These are phyloP conservation scores for Sinonovacula constricta DNA, from an alignment of 1,140 invertebrate genomes.

Conservation along the genomic window DNA sequence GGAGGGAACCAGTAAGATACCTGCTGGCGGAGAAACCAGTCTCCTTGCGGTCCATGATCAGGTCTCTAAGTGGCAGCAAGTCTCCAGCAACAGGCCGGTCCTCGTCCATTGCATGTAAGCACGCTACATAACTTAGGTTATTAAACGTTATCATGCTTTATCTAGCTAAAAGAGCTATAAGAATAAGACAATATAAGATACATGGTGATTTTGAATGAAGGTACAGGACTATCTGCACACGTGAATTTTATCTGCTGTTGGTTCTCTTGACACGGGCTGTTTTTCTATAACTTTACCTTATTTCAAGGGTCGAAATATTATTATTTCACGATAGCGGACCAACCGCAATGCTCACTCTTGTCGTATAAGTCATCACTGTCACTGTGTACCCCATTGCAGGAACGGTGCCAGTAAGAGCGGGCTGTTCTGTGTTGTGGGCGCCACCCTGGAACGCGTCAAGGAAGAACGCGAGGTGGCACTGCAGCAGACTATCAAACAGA, in stretches of 20 bases:
- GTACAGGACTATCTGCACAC: no score
- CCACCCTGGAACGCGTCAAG: conserved; percentile 74
- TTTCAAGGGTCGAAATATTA: no score
- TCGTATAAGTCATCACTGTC: no score
- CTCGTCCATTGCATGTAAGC: conserved; percentile 64
- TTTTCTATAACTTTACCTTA: no score
- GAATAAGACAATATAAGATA: neutral
- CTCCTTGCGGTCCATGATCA: conserved; percentile 55
- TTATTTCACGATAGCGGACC: no score
- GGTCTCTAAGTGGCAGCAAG: conserved; percentile 57
- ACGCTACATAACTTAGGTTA: neutral
- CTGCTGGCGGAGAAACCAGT: conserved; percentile 20
- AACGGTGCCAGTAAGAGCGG: conserved; percentile 75
- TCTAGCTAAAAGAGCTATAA: neutral
- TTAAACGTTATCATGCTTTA: neutral
- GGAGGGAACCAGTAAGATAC: conserved; percentile 24
- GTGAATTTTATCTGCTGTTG: no score
- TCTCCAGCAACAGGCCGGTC: conserved; percentile 54
- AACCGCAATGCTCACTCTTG: no score
- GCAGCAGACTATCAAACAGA: conserved; percentile 76
- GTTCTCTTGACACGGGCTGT: no score
- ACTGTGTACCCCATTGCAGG: conserved; percentile 60
- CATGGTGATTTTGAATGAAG: neutral
- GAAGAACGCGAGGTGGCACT: conserved; percentile 76
- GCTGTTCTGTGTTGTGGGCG: conserved; percentile 72